Base-by-base conservation (phyloP, 2,113 vertebrate genomes). In the Aix galericulata region DNA sequence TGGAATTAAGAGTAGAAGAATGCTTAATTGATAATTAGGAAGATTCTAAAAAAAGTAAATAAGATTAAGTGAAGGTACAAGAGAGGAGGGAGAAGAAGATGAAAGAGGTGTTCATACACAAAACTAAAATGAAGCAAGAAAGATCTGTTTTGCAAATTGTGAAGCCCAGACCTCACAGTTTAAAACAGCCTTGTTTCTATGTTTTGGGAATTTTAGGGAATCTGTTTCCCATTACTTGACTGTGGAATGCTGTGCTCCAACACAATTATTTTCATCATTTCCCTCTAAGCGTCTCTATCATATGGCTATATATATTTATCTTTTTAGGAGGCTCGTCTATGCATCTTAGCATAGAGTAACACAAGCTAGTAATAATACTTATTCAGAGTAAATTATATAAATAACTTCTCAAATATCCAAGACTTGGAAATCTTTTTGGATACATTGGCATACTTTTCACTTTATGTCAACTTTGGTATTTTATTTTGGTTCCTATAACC, bases 11-110 rank as follows among this genome's bases (percentile, higher is more conserved):
- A 52, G 40, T 83, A 53, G 72, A 93, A 91, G 77, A 42, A 44
- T 82, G 88, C 40, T 94, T 94, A 95, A 86, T 12, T 92, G 77
- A 67, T 93, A 81, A 94, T 82, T 25, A 27, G 80, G 80, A 82
- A 69, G 62, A 38, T 46, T 84, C 88, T 95, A 94, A 92, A 96
- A 95, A 88, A 91, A 81, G 91, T 82, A 78, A 94, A 91, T 85
- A 89, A 91, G 91, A 88, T 92, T 95, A 97, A 86, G 67, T 89
- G 72, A 89, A 92, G 60, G 52, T 85, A 87, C 25, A 84, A 48
- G 63, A 67, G 44, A 46, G 53, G 75, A 90, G 42, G 60, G 50
- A 82, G 83, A 80, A 85, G 78, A 92, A 76, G 78, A 67, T 96
- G 88, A 71, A 82, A 86, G 83, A 76, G 62, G 67, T 78, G 69